Base-by-base conservation (phyloP, 53 echinoderm and acorn worm species). In the Echinometra lucunter region DNA sequence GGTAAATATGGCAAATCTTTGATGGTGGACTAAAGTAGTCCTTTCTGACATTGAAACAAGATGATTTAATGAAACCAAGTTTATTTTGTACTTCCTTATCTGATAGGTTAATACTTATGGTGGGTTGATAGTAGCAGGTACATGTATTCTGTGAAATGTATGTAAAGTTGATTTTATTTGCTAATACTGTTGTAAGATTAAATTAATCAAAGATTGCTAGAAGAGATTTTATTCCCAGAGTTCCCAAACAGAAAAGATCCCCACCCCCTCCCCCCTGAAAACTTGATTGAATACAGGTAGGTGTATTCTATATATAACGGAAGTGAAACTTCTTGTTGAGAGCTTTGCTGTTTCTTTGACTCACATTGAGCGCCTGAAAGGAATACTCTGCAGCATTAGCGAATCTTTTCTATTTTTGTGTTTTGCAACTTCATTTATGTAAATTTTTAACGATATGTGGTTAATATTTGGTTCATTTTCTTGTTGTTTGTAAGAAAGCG, bases 381-480 rank as follows among this genome's bases (percentile, higher is more conserved):
- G 72, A 72, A 4, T 72, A 34, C 12, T 1, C 35, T 15, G 3
- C 72, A 72, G 72, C 72, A 72, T 72, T 15, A 34, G 28, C 16
- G 21, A 63, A 63, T 25, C 25, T 1, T 1, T 69, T 10, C 30
- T 30, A 69, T 12, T 69, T 32, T 69, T 78, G 78, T 40, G 78
- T 42, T 78, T 78, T 78, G 78, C 78, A 42, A 42, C 78, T 35
- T 16, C n/a, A n/a, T n/a, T n/a, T n/a, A n/a, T 78, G 78, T 78
- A 19, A 78, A 21, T 7, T 78, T 69, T 69, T 6, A 10, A 12
- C 28, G 0, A 66, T 0, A 32, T 67, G n/a, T n/a, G n/a, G n/a
- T n/a, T n/a, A n/a, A n/a, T 28, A 17, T 5, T 53, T 17, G 60
- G 60, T 67, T 17, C 75, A 75, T 40, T 75, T 18, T 18, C 75